A percentile compares a stretch with the other conserved stretches of the same genome.
phyloP scores from a whole-genome alignment of 2,888 invertebrate species.

The Drosophila lutescens region DNA sequence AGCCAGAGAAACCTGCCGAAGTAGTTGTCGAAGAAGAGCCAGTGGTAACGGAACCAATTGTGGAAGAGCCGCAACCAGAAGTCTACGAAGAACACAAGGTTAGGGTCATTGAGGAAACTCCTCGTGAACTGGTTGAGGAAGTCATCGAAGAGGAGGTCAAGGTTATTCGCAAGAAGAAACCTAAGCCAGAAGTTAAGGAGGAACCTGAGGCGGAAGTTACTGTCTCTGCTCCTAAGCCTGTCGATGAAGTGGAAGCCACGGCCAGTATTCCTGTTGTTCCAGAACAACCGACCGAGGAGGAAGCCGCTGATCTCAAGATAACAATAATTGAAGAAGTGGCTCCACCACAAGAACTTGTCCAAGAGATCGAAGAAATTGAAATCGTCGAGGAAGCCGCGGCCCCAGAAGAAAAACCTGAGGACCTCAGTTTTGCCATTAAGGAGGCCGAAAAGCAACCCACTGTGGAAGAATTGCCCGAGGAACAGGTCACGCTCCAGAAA shows the following conservation, averaged over 20 bases:
- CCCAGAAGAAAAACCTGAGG: constrained; percentile 59
- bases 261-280: constrained; percentile 75
- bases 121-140: constrained; percentile 67
- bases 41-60: constrained; percentile 23
- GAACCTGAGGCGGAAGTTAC: constrained; percentile 66
- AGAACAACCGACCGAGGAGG: constrained; percentile 75
- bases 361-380: constrained; percentile 70
- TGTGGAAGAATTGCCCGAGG: constrained; percentile 54
- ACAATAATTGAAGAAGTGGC: constrained; percentile 73
- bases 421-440: constrained; percentile 62
- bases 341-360: constrained; percentile 58
- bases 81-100: constrained; percentile 69
- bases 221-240: constrained; percentile 56
- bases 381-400: constrained; percentile 53
- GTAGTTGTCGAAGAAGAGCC: constrained; percentile 47
- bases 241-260: constrained; percentile 76
- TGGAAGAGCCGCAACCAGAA: constrained; percentile 53
- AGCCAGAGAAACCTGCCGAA: constrained; percentile 54
- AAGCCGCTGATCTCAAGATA: constrained; percentile 74
- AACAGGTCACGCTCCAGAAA: constrained; percentile 53
- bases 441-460: constrained; percentile 53
- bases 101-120: constrained; percentile 76
- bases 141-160: constrained; percentile 64
- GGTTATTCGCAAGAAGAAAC: constrained; percentile 76
- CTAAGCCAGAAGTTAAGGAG: constrained; percentile 65